A percentile compares a stretch with the other conserved stretches of the same genome.
Evolutionary conservation across 92 coral and sea anemone genomes (phyloP).

Genomic region (Porites rus): DNA sequence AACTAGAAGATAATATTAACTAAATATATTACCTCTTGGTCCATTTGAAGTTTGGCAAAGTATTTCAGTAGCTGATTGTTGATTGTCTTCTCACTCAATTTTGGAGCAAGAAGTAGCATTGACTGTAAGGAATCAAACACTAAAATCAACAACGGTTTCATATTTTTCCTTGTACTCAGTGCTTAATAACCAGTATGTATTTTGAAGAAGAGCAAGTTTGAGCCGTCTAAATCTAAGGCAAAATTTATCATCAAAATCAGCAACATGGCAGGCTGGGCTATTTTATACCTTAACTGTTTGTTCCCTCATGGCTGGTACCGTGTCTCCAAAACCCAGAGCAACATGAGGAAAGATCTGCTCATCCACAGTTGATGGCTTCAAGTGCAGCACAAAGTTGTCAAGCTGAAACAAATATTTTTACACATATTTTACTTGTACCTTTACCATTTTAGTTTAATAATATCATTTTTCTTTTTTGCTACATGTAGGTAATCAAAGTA

Average conservation of each 20-base stretch:
- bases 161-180: neutral
- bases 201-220: neutral
- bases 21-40: constrained; percentile 78
- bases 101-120: constrained; percentile 92
- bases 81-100: constrained; percentile 92
- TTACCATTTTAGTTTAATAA: neutral
- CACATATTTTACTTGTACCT: neutral
- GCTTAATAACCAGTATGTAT: neutral
- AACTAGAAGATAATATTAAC: neutral
- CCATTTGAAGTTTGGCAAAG: constrained; percentile 98
- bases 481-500: neutral
- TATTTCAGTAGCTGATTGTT: constrained; percentile 89
- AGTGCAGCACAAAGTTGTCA: constrained; percentile 93
- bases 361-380: constrained; percentile 92
- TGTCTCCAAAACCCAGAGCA: constrained; percentile 96
- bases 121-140: constrained; percentile 61
- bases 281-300: constrained; percentile 91
- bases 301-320: constrained; percentile 99
- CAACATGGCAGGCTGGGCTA: too few species aligned
- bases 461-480: neutral
- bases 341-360: constrained; percentile 99
- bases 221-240: neutral
- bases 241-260: too few species aligned
- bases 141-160: neutral
- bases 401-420: constrained; percentile 52